Evolutionary conservation across 2,888 invertebrate species (phyloP).

Genomic region (Eledone cirrhosa): DNA sequence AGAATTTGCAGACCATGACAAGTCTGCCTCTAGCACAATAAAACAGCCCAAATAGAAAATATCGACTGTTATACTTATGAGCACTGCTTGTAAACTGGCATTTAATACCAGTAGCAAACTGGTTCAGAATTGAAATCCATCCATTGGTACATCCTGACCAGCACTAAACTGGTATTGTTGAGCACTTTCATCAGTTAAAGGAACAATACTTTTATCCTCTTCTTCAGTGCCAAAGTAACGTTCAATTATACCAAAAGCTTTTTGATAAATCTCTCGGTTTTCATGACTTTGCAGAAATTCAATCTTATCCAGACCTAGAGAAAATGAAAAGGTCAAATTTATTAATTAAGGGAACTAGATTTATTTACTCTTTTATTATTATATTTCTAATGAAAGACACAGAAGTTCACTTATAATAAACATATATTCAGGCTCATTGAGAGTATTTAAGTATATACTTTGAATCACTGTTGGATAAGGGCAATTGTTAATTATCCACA

Average conservation of each 20-base stretch:
- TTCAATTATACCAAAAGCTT: conserved; percentile 96
- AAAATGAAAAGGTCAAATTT: conserved; percentile 14
- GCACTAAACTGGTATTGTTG: conserved; percentile 58
- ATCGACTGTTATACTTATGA: conserved; percentile 6
- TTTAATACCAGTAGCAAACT: conserved; percentile 9
- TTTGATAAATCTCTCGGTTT: conserved; percentile 95
- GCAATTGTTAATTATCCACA: no score
- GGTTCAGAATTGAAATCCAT: conserved; percentile 56
- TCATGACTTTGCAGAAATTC: conserved; percentile 97
- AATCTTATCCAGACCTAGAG: conserved; percentile 87
- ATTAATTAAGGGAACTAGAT: no score
- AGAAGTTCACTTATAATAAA: no score
- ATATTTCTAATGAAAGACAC: no score
- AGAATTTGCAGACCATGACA: conserved; percentile 22
- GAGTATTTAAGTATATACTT: no score
- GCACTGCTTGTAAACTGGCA: conserved; percentile 24
- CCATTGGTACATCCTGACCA: conserved; percentile 50
- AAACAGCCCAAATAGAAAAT: conserved; percentile 22
- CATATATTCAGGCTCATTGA: no score
- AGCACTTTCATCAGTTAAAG: conserved; percentile 71
- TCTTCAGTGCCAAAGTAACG: conserved; percentile 90
- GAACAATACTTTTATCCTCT: conserved; percentile 77
- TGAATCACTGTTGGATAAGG: no score
- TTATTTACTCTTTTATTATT: no score
- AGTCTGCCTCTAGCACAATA: conserved; percentile 23